Evolutionary conservation across 2,113 vertebrate species (phyloP), one percentile per base, ranked within the genome.

Genomic region (Bambusicola thoracicus): DNA sequence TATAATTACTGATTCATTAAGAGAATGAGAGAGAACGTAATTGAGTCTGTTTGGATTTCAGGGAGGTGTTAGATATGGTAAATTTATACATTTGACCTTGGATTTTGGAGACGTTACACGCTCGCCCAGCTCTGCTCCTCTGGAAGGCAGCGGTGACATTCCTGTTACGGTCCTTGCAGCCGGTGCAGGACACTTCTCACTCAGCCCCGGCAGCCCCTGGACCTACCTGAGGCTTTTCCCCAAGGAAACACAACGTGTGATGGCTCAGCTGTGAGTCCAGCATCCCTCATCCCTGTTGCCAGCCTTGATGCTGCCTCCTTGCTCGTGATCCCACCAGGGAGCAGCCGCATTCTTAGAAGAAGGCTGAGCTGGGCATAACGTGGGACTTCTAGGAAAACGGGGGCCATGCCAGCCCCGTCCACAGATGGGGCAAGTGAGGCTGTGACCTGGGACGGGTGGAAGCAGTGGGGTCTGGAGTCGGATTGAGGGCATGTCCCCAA

Each of bases 1-100:
- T 85, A 75, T 96, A 97, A 97, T 96, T 96, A 95, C 91, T 72
- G 94, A 93, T 95, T 97, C 87, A 94, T 96, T 97, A 94, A 3
- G 13, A 63, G 61, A 63, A 63, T 40, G 92, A 90, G 87, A 72
- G 85, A 77, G 89, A 96, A 94, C 70, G 85, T 90, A 91, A 94
- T 93, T 1, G 65, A 94, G 82, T 87, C 76, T 94, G 86, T 93
- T 78, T 96, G 93, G 94, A 94, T 93, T 95, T 95, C 89, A 86
- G 87, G 90, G 90, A 93, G 93, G 89, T 0, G 7, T 92, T 94
- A 81, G 87, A 84, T 94, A 86, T 6, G 48, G 72, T 91, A 88
- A 90, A 93, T 90, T 85, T 63, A 78, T 66, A 75, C 51, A 86
- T 85, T 81, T 88, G 66, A 83, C 66, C 69, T 88, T 3, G 3